phyloP scores from a whole-genome alignment of 2,113 vertebrate species.

The Antechinus stuartii region DNA sequence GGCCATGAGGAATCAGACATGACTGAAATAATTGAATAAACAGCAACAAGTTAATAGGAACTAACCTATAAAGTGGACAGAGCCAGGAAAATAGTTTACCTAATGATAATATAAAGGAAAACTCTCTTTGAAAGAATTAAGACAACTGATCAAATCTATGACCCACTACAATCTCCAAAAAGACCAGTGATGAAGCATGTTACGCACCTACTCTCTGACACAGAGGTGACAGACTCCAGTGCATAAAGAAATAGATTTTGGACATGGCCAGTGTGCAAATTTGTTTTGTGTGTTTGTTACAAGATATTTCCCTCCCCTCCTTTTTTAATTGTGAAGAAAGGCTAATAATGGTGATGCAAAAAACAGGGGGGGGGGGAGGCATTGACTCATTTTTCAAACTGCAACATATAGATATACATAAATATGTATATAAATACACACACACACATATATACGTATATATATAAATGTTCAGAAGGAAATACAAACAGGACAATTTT shows the following conservation, averaged over 20 bases:
- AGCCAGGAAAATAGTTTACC: background rate
- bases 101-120: background rate
- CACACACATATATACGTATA: no score
- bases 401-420: background rate
- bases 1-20: background rate
- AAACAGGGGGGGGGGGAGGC: background rate
- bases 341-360: background rate
- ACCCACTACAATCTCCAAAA: background rate
- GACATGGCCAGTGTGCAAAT: background rate
- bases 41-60: background rate
- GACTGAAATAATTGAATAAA: background rate
- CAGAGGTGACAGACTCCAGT: background rate
- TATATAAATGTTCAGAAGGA: background rate
- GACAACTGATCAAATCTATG: background rate
- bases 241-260: background rate
- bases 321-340: background rate
- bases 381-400: background rate
- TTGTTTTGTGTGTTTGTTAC: background rate
- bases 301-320: background rate
- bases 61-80: background rate
- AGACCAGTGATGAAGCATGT: background rate
- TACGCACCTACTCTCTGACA: background rate
- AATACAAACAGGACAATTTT: background rate
- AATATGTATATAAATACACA: no score
- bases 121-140: background rate